These are phyloP conservation scores for Serripes groenlandicus DNA, from an alignment of 2,888 invertebrate species.

Conservation along the genomic window DNA sequence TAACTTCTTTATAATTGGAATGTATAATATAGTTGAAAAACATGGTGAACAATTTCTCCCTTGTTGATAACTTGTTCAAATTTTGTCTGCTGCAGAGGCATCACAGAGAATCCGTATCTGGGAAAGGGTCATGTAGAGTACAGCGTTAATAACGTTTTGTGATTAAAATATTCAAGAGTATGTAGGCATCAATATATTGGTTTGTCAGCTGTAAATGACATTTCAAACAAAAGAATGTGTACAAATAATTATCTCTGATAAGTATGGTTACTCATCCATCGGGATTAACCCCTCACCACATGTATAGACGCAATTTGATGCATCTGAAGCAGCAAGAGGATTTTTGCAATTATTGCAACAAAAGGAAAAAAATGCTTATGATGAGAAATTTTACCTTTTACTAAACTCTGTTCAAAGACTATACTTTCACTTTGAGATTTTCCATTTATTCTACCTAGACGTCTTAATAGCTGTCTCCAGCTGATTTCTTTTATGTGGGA, in stretches of 20 bases:
- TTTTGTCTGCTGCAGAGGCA: no score
- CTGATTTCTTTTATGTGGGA: no score
- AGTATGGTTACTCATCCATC: background rate
- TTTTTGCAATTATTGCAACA: background rate
- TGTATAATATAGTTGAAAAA: no score
- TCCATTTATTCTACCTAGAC: no score
- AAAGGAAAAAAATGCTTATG: background rate
- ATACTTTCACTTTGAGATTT: background rate
- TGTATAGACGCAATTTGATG: no score
- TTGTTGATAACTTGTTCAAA: no score
- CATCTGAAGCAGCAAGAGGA: background rate
- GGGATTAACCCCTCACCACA: background rate
- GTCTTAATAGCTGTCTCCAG: no score
- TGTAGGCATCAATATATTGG: background rate
- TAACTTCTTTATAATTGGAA: no score
- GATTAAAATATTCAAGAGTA: background rate
- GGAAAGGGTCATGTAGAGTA: no score
- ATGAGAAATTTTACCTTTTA: background rate
- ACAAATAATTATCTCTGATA: constrained; percentile 6
- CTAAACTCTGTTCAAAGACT: background rate
- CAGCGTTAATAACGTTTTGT: no score
- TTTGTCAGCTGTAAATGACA: constrained; percentile 11
- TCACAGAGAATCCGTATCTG: no score
- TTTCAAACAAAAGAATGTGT: constrained; percentile 13
- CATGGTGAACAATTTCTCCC: no score